Base-by-base conservation (phyloP, 1,140 invertebrate species). In the Drosophila nasuta region DNA sequence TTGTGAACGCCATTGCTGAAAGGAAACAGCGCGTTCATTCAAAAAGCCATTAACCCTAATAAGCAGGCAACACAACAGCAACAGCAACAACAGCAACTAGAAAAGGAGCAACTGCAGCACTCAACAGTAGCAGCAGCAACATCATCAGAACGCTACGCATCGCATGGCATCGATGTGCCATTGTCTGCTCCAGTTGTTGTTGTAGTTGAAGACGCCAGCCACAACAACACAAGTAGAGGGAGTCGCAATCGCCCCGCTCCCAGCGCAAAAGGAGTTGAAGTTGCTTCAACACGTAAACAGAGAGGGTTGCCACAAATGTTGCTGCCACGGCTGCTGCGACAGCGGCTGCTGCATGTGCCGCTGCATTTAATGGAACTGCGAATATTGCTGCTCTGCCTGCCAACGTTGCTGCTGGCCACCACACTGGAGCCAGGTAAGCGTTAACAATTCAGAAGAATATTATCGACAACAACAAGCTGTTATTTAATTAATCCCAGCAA, bases 291-390 rank as follows among this genome's bases (percentile, higher is more conserved):
- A 56, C 48, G 41, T 56, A 45, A 57, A 68, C 13, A 62, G 58
- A 64, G 68, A 64, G 68, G 49, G 15, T 56, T 60, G 54, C 46
- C 58, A 77, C 75, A 72, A 82, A 91, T 91, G 83, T 81, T 88
- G 69, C 86, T 74, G 51, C 81, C 85, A 81, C 80, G 75, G 64
- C 73, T 81, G 78, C 70, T 78, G 74, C 78, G 65, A 58, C 69
- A 81, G 78, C 77, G 74, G 78, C 80, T 77, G 81, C 75, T 83
- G 81, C 75, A 74, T 72, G 75, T 71, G 74, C 85, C 86, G 72
- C 67, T 91, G 82, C 89, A 92, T 77, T 82, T 92, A 79, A 92
- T 92, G 66, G 92, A 92, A 82, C 76, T 92, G 49, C 86, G 91
- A 43, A 77, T 93, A 41, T 73, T 93, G 60, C 64, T 93, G 62